Conservation (phyloP, 2,888 invertebrate species). For the Aphrophora alni region DNA sequence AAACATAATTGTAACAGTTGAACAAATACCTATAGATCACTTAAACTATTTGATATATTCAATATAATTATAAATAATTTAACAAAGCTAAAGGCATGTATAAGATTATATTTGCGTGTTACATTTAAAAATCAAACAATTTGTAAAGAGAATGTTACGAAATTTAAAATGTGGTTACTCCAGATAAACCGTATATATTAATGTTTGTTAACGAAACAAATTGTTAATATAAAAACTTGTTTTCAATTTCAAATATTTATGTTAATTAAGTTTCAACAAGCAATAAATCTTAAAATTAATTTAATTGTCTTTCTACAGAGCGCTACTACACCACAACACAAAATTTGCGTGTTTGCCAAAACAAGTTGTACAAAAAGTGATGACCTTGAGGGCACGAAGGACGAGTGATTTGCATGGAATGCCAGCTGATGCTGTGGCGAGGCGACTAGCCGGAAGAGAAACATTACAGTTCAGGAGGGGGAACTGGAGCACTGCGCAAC, state of each 20-base stretch:
- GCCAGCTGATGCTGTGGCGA: not conserved
- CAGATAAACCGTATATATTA: too few relatives aligned
- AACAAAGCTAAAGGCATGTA: too few relatives aligned
- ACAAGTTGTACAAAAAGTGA: not conserved
- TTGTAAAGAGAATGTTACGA: too few relatives aligned
- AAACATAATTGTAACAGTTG: too few relatives aligned
- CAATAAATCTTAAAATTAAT: not conserved
- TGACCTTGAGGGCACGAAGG: not conserved
- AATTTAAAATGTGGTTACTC: too few relatives aligned
- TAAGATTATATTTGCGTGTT: too few relatives aligned
- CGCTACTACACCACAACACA: not conserved
- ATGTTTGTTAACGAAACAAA: too few relatives aligned
- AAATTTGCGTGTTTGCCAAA: not conserved
- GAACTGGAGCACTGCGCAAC: not conserved
- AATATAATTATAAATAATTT: too few relatives aligned
- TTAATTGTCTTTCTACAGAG: not conserved
- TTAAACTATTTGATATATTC: too few relatives aligned
- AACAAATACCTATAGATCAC: too few relatives aligned
- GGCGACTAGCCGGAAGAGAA: not conserved
- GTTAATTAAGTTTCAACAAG: not conserved
- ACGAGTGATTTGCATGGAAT: not conserved
- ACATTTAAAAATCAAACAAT: too few relatives aligned
- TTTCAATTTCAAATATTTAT: not conserved
- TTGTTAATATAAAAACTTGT: not conserved
- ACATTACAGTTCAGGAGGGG: not conserved